phyloP scores from a whole-genome alignment of 2,888 invertebrate species.

The Idaea straminata region DNA sequence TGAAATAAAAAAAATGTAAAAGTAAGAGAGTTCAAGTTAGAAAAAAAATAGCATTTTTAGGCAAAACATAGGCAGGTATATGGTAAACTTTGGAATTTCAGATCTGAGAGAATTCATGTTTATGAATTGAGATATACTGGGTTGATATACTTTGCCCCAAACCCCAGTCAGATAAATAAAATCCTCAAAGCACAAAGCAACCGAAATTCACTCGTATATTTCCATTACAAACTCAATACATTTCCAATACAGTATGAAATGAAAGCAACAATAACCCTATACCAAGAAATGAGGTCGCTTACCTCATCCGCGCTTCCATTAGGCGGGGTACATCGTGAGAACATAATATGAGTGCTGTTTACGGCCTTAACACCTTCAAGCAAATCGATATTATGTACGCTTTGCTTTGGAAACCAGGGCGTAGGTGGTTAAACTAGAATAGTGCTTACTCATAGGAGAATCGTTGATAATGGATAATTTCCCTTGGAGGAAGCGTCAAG shows the following conservation, averaged over 20 bases:
- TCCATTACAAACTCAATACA: conserved; percentile 1
- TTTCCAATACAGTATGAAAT: not conserved
- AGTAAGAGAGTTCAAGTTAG: too few species aligned
- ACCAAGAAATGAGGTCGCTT: not conserved
- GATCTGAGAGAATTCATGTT: too few species aligned
- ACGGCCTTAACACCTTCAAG: not conserved
- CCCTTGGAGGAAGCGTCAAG: too few species aligned
- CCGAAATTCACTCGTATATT: not conserved
- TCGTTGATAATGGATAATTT: too few species aligned
- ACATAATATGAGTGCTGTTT: not conserved
- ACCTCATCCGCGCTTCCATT: not conserved
- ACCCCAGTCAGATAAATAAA: not conserved
- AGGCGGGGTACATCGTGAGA: not conserved
- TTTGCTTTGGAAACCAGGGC: not conserved
- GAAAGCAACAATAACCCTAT: not conserved
- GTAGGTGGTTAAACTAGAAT: not conserved
- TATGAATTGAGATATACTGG: too few species aligned
- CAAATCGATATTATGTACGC: not conserved
- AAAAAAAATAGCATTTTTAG: too few species aligned
- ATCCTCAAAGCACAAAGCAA: not conserved
- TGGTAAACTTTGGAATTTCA: too few species aligned
- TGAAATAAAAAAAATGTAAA: too few species aligned
- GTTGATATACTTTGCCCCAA: not conserved
- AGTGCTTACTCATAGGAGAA: not conserved
- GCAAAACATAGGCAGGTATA: too few species aligned